Conservation (phyloP, 2,113 vertebrate genomes). For the Agelaius tricolor region DNA sequence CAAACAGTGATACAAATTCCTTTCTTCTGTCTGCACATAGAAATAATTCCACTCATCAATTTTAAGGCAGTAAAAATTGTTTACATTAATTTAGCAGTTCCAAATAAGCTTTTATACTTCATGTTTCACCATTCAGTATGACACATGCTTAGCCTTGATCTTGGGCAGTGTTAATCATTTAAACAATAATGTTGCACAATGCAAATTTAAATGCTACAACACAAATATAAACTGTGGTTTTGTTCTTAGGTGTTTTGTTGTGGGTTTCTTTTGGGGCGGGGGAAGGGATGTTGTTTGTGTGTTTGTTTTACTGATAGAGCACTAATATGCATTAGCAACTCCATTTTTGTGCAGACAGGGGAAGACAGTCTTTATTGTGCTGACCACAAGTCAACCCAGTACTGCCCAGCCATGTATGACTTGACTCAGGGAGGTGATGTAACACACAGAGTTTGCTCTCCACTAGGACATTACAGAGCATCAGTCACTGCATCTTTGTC, state of each 20-base stretch:
- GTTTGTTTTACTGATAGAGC: not conserved
- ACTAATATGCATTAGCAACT: not conserved
- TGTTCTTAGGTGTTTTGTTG: not conserved
- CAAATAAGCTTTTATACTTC: not conserved
- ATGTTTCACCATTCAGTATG: not conserved
- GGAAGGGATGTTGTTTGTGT: not conserved
- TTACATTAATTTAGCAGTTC: not conserved
- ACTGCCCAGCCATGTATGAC: not conserved
- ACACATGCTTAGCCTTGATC: not conserved
- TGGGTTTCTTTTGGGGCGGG: not conserved
- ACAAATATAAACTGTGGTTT: not conserved
- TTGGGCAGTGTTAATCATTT: not conserved
- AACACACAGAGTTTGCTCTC: not conserved
- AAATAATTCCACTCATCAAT: not conserved
- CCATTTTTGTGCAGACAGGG: not conserved
- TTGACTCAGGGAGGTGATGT: not conserved
- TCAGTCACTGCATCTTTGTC: not conserved
- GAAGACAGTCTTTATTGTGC: not conserved
- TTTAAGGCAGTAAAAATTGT: not conserved
- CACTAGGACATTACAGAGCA: not conserved
- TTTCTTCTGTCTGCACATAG: not conserved
- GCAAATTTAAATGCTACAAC: not conserved
- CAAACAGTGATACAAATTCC: not conserved
- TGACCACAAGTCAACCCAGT: not conserved
- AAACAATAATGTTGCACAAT: not conserved